Evolutionary conservation across 2,888 invertebrate genomes (phyloP).

Genomic region (Apotomis turbidana): DNA sequence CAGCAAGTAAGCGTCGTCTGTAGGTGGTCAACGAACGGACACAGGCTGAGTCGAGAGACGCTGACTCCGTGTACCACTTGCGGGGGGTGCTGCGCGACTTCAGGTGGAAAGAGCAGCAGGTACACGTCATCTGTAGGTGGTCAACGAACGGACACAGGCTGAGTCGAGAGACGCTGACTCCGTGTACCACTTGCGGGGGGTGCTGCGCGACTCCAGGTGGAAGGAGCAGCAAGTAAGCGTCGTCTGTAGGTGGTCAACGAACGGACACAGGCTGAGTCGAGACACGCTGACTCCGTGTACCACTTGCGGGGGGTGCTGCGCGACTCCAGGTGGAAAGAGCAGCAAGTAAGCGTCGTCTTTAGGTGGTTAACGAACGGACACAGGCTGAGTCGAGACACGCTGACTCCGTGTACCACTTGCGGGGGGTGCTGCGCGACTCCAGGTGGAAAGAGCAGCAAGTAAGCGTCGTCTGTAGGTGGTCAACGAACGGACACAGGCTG

Average conservation of each 20-base stretch:
- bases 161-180: slow-evolving; percentile 92
- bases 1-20: slow-evolving; percentile 61
- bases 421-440: slow-evolving; percentile 75
- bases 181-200: slow-evolving; percentile 83
- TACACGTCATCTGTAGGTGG: slow-evolving; percentile 41
- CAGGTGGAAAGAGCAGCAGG: slow-evolving; percentile 74
- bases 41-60: slow-evolving; percentile 91
- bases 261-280: slow-evolving; percentile 91
- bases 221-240: slow-evolving; percentile 50
- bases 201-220: slow-evolving; percentile 74
- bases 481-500: slow-evolving; percentile 87
- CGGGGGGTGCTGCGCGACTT: slow-evolving; percentile 76
- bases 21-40: slow-evolving; percentile 79
- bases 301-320: slow-evolving; percentile 80
- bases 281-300: slow-evolving; percentile 88
- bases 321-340: slow-evolving; percentile 68
- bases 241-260: slow-evolving; percentile 50
- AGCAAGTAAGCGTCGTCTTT: no score
- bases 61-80: slow-evolving; percentile 88
- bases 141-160: slow-evolving; percentile 86
- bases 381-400: slow-evolving; percentile 92
- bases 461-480: no score
- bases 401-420: slow-evolving; percentile 86
- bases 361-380: slow-evolving; percentile 75
- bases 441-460: slow-evolving; percentile 60